Base-by-base conservation (phyloP, 2,888 invertebrate genomes). In the Tethea ocularis region DNA sequence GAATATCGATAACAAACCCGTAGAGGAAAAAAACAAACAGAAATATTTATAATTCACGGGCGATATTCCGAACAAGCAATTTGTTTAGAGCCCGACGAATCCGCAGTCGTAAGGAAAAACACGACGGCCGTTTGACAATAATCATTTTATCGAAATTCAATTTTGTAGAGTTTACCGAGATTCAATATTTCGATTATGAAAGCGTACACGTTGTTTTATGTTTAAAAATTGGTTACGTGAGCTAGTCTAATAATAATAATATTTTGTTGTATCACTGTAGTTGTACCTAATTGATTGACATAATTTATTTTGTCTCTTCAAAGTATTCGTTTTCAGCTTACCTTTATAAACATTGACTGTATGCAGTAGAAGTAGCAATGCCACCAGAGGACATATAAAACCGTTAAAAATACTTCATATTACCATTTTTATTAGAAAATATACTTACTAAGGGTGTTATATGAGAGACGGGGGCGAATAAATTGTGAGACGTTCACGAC, bases 341-440 rank as follows among this genome's bases (percentile, higher is more conserved):
- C 33, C 2, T 33, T 33, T 33, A 33, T 33, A 13, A 33, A 4
- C 20, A 10, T 20, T 72, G 67, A 13, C 73, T 71, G n/a, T n/a
- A n/a, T n/a, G 66, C 52, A 56, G 56, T 33, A 53, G 61, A 57
- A 61, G 22, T 56, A n/a, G 38, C 52, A 55, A 60, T n/a, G 24
- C 61, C 63, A 69, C 64, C 73, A 71, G 67, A 61, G 63, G 61
- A 64, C 74, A 72, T 73, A 73, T 78, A 79, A 79, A 80, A 79
- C 75, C 78, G 77, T 83, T 83, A 86, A 83, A 79, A 84, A 86
- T 82, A 82, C 78, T 77, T 75, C 74, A 77, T 81, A 90, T 88
- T 88, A 87, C 83, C 88, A 89, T 88, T 89, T 89, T 89, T 89
- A 89, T 89, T 86, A 86, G 83, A 82, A 88, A 88, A 85, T 86